phyloP scores from a whole-genome alignment of 1,140 invertebrate species.

The Globodera rostochiensis region DNA sequence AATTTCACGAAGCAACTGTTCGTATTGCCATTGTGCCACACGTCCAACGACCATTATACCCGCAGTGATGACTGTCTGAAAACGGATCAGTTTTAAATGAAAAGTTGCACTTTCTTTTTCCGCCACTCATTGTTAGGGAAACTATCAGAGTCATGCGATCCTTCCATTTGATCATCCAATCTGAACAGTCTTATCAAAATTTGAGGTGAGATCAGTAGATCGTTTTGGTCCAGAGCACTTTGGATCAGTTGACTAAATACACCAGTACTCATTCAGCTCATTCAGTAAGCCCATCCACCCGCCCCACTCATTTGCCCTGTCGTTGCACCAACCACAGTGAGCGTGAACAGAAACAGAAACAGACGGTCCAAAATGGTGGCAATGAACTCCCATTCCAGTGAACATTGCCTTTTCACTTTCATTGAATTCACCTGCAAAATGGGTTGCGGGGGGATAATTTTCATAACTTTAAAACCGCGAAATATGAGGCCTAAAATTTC shows the following conservation, averaged over 20 bases:
- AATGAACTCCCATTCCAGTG: slow-evolving; percentile 63
- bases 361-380: slow-evolving; percentile 63
- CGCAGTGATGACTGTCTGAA: slow-evolving; percentile 49
- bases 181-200: no score
- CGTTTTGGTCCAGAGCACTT: no score
- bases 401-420: slow-evolving; percentile 58
- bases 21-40: slow-evolving; percentile 60
- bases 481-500: no score
- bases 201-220: no score
- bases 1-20: slow-evolving; percentile 24
- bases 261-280: no score
- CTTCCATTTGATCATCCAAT: no score
- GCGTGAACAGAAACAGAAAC: slow-evolving; percentile 56
- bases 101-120: not conserved
- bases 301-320: no score
- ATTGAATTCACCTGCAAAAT: slow-evolving; percentile 42
- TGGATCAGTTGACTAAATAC: no score
- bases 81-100: not conserved
- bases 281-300: no score
- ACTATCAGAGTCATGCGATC: no score
- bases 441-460: not conserved
- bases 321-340: slow-evolving; percentile 38
- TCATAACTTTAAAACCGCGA: no score
- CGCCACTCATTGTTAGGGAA: no score
- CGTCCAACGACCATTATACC: slow-evolving; percentile 60